Conservation (phyloP, 92 coral and sea anemone species). For the Palythoa grandiflora region DNA sequence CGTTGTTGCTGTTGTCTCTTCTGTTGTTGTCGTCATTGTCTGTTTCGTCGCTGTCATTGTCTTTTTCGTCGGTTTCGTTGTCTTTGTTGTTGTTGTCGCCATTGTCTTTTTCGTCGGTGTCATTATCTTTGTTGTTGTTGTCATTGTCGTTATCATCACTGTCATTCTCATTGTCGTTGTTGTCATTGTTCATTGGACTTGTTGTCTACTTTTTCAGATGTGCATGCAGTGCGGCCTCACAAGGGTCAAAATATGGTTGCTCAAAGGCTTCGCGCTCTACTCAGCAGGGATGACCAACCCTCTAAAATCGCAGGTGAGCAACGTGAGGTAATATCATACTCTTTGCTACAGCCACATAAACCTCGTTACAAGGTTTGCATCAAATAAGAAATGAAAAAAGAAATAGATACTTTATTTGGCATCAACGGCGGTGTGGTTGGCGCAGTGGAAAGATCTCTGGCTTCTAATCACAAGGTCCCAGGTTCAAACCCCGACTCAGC, state of each 20-base stretch:
- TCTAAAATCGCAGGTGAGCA: constrained; percentile 89
- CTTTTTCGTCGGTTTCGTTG: neutral
- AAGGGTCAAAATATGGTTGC: constrained; percentile 90
- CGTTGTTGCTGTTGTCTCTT: neutral
- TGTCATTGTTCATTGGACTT: neutral
- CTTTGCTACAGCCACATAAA: neutral
- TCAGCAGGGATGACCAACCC: constrained; percentile 80
- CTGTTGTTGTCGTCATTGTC: neutral
- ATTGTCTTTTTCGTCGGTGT: neutral
- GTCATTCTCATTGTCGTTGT: neutral
- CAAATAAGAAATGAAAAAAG: neutral
- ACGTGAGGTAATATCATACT: neutral
- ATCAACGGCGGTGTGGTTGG: no score
- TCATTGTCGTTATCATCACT: no score
- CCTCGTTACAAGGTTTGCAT: no score
- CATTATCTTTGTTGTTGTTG: neutral
- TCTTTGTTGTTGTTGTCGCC: neutral
- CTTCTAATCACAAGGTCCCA: no score
- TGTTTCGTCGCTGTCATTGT: neutral
- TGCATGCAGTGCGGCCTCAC: constrained; percentile 93
- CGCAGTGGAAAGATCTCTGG: no score
- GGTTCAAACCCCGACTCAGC: no score
- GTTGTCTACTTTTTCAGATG: constrained; percentile 34
- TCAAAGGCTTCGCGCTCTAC: constrained; percentile 80
- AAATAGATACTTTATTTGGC: no score